Conservation (phyloP, 2,797 vertebrate species). For the Alectoris magna region DNA sequence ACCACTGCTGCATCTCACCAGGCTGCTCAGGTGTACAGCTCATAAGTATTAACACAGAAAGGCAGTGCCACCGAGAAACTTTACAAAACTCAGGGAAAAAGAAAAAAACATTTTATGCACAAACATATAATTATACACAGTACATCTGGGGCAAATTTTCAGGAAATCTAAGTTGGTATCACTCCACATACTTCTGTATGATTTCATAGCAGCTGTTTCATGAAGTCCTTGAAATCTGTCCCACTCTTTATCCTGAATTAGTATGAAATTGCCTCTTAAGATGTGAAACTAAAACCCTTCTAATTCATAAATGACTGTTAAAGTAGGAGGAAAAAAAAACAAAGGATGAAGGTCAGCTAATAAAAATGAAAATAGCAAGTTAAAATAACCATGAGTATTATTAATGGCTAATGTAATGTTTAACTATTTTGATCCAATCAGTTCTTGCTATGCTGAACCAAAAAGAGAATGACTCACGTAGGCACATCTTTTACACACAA, state of each 20-base stretch:
- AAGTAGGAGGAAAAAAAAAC: neutral
- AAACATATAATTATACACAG: neutral
- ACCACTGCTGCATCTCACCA: neutral
- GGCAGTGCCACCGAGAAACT: neutral
- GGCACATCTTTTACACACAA: neutral
- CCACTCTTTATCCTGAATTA: neutral
- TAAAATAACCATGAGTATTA: neutral
- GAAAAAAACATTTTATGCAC: neutral
- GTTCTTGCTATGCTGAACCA: neutral
- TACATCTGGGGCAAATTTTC: conserved; percentile 33
- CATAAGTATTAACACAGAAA: neutral
- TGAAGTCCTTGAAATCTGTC: neutral
- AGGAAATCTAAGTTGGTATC: neutral
- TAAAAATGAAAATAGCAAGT: conserved; percentile 15
- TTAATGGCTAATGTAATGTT: neutral
- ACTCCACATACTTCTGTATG: neutral
- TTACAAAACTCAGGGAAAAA: neutral
- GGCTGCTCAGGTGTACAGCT: neutral
- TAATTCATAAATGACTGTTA: neutral
- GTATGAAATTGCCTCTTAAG: neutral
- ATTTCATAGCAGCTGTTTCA: conserved; percentile 1
- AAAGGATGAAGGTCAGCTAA: neutral
- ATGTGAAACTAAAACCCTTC: conserved; percentile 10
- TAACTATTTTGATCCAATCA: neutral
- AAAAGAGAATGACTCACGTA: conserved; percentile 2